Evolutionary conservation across 2,797 vertebrate species (phyloP), one percentile per base, ranked within the genome.

Genomic region (Buphagus erythrorhynchus): DNA sequence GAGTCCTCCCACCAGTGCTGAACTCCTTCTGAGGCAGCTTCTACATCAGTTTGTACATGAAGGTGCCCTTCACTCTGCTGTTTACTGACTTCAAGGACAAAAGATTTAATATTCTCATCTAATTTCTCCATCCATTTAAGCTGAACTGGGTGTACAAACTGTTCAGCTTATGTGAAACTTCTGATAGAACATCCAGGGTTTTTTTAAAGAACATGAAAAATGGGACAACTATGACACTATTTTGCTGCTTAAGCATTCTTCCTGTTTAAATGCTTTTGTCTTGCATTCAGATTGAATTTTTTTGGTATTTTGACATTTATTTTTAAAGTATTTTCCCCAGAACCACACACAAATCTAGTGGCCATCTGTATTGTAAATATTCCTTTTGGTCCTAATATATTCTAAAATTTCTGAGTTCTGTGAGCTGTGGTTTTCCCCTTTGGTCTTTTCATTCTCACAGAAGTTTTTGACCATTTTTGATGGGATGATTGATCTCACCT

Each of bases 221-320:
- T 13, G 19, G 11, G 15, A 84, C 38, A 76, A 33, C 17, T 10
- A 17, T 26, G 33, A 63, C 11, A 14, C 1, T 16, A 54, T 57
- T 75, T 52, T 69, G 19, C 55, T 79, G 14, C 20, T 90, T 75
- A 51, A 54, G 46, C 65, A 52, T 21, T 80, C 11, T 79, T 77
- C 29, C 24, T 35, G 2, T 29, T 51, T 43, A 71, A 51, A 49
- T n/a, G 7, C 17, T 76, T 57, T 13, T 2, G 26, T 55, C 36
- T 33, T 49, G 5, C 31, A 17, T 79, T 52, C 6, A 43, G 14
- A n/a, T 20, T 13, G 3, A 43, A 0, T 5, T 54, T n/a, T 57
- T 69, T 63, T 31, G 2, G 13, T 11, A 19, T 78, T 67, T 59
- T 54, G 14, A 26, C n/a, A 28, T 51, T 33, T 14, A 35, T 6